These are phyloP conservation scores for Lates calcarifer DNA, from an alignment of 2,113 vertebrate genomes.

Conservation along the genomic window DNA sequence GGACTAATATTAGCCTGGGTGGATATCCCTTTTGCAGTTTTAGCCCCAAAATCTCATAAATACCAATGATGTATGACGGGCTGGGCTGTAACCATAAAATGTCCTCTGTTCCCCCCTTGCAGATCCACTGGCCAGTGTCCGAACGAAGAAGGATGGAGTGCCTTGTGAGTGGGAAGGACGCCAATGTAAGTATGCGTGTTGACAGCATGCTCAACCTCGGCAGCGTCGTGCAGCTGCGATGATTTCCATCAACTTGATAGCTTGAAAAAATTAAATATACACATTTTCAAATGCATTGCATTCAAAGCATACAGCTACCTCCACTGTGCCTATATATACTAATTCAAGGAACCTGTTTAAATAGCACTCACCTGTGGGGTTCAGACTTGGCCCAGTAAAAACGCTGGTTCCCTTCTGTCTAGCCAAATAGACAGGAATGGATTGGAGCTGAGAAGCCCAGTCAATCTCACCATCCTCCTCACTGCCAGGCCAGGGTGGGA, in stretches of 20 bases:
- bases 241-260: constrained; percentile 40
- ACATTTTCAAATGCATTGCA: not conserved
- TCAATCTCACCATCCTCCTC: constrained; percentile 20
- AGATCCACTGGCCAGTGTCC: constrained; percentile 98
- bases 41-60: constrained; percentile 57
- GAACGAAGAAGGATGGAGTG: constrained; percentile 95
- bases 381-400: constrained; percentile 50
- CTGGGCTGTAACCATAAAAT: constrained; percentile 64
- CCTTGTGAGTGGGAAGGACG: constrained; percentile 94
- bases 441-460: constrained; percentile 9
- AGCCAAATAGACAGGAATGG: constrained; percentile 49
- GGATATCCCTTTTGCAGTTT: constrained; percentile 63
- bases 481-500: constrained; percentile 35
- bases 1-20: constrained; percentile 66
- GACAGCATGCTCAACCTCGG: constrained; percentile 16
- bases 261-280: constrained; percentile 3
- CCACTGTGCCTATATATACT: constrained; percentile 19
- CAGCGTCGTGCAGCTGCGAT: constrained; percentile 23
- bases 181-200: constrained; percentile 89
- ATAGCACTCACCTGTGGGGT: constrained; percentile 33
- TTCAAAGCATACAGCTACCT: constrained; percentile 10
- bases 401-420: constrained; percentile 58
- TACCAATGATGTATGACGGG: constrained; percentile 57
- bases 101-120: constrained; percentile 53
- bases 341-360: constrained; percentile 29